Evolutionary conservation across 2,888 invertebrate species (phyloP).

Genomic region (Melieria omissa): DNA sequence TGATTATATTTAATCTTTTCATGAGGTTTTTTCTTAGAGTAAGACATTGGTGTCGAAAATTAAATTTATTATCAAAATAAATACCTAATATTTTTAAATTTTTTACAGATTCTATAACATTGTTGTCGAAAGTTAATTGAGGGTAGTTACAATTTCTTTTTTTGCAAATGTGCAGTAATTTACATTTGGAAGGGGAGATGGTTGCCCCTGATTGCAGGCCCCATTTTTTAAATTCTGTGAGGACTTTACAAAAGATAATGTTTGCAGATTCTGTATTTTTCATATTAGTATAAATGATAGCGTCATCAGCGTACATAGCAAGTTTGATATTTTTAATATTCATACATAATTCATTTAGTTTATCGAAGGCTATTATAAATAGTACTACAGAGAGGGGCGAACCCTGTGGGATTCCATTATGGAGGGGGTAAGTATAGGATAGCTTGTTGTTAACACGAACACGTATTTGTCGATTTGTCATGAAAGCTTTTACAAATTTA

Average conservation of each 20-base stretch:
- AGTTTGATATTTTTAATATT: background rate
- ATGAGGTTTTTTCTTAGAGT: background rate
- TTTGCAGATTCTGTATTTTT: background rate
- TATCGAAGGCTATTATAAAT: background rate
- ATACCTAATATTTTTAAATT: constrained; percentile 14
- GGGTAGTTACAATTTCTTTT: constrained; percentile 3
- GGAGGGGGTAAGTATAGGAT: background rate
- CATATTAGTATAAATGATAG: constrained; percentile 7
- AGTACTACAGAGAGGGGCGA: background rate
- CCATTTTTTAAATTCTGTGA: too few relatives aligned
- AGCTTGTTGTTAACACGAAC: background rate
- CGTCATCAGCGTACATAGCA: constrained; percentile 8
- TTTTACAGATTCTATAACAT: background rate
- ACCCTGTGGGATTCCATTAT: constrained; percentile 9
- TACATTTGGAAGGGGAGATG: background rate
- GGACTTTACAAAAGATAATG: too few relatives aligned
- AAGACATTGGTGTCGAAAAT: background rate
- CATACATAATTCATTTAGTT: background rate
- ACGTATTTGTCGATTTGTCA: constrained; percentile 2
- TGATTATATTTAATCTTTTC: background rate
- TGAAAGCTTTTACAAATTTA: constrained; percentile 6
- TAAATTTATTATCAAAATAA: background rate
- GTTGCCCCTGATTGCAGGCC: background rate
- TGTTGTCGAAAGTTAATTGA: constrained; percentile 3
- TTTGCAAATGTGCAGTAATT: constrained; percentile 9